Evolutionary conservation across 2,797 vertebrate genomes (phyloP), one percentile per base, ranked within the genome.

Genomic region (Phrynocephalus forsythii): DNA sequence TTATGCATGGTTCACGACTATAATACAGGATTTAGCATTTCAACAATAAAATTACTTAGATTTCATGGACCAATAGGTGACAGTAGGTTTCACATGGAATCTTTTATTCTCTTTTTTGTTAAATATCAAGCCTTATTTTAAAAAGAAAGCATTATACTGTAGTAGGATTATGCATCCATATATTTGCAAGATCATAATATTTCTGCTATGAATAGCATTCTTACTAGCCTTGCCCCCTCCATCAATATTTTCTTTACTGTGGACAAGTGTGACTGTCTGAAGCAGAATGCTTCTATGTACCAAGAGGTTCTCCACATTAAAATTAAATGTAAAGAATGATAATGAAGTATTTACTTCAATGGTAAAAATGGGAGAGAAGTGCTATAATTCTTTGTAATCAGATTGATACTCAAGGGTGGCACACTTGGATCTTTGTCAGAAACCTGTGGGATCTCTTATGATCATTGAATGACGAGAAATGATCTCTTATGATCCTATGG

Each of bases 1-100:
- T 60, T 79, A 13, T 48, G 44, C 68, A 85, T 68, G 44, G n/a
- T 85, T n/a, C 71, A 52, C 66, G 68, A 20, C 66, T 56, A 56
- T 13, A 56, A 56, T 56, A 56, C 13, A 56, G 66, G 67, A 67
- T 79, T 1, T 52, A 79, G 77, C 15, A 13, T 79, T 79, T 69
- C 48, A 79, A 18, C 87, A 86, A 90, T 52, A 72, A 60, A 85
- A 26, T 79, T 50, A 13, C 10, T 73, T 84, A 85, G 52, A 26
- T 88, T 48, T 63, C n/a, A 50, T 2, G 30, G 26, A 0, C 38
- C 78, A 22, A 13, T 56, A 56, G 26, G 69, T 87, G 67, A 85
- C 56, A 89, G 86, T 52, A 26, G 13, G 24, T 75, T 3, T 56
- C 86, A 66, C 60, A 68, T 91, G 87, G 87, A 87, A 90, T 90